These are phyloP conservation scores for Danio aesculapii DNA, from an alignment of 2,797 vertebrate species.

Conservation along the genomic window DNA sequence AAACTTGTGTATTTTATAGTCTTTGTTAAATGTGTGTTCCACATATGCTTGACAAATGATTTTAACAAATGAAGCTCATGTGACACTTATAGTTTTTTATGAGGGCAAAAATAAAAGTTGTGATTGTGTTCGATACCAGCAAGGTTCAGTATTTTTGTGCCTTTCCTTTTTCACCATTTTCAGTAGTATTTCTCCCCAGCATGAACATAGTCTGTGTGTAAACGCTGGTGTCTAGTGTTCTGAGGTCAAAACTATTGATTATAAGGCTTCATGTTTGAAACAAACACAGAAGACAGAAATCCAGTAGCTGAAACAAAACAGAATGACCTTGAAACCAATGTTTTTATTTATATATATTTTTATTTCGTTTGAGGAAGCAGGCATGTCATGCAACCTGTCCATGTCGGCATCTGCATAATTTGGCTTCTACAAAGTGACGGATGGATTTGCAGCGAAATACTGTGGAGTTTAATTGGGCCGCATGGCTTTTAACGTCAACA, in stretches of 20 bases:
- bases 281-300: slow-evolving; percentile 8
- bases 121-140: no score
- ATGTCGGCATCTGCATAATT: slow-evolving; percentile 3
- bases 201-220: no score
- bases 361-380: neutral
- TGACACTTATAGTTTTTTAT: no score
- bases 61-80: no score
- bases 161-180: no score
- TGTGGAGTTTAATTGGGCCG: neutral
- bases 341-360: neutral
- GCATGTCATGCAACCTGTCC: neutral
- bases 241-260: slow-evolving; percentile 18
- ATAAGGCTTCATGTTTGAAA: slow-evolving; percentile 3
- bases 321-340: slow-evolving; percentile 11
- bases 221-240: slow-evolving; percentile 2
- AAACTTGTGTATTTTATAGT: no score
- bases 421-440: neutral
- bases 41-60: no score
- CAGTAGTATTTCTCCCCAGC: no score
- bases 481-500: neutral
- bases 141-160: no score
- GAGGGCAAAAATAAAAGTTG: no score
- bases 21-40: no score
- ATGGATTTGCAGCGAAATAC: neutral
- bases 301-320: slow-evolving; percentile 2